A percentile compares a stretch with the other conserved stretches of the same genome.
These are phyloP conservation scores for Notodonta dromedarius DNA, from an alignment of 2,888 invertebrate species.

Conservation along the genomic window DNA sequence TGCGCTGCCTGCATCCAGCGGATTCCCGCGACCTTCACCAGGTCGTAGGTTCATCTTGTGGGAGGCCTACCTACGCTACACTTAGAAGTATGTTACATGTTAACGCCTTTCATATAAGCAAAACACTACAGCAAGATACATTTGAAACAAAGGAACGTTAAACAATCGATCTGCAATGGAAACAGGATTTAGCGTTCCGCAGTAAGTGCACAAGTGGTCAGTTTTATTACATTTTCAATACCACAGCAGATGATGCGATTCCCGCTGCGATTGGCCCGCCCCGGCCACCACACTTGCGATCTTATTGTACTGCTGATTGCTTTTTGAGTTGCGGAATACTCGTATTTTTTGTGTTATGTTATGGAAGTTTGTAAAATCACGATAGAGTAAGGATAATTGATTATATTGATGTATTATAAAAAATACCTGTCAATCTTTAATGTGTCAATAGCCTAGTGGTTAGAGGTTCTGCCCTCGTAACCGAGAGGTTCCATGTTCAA, in stretches of 20 bases:
- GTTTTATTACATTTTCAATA: constrained; percentile 44
- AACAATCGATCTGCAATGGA: neutral
- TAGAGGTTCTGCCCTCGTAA: too few relatives aligned
- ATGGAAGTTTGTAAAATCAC: too few relatives aligned
- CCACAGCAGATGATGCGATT: constrained; percentile 38
- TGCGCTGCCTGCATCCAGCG: too few relatives aligned
- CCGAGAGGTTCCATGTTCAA: too few relatives aligned
- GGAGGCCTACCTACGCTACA: too few relatives aligned
- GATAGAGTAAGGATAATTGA: too few relatives aligned
- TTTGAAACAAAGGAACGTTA: constrained; percentile 1
- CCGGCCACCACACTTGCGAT: constrained; percentile 7
- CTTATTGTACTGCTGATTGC: constrained; percentile 42
- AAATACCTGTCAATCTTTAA: too few relatives aligned
- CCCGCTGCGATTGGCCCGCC: constrained; percentile 27
- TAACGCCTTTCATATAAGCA: neutral
- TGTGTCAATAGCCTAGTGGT: too few relatives aligned
- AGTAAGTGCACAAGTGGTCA: constrained; percentile 8
- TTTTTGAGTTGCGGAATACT: constrained; percentile 37
- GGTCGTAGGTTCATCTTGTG: too few relatives aligned
- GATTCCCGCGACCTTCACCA: too few relatives aligned
- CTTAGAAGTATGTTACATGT: too few relatives aligned
- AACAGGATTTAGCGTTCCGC: constrained; percentile 2
- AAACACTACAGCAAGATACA: neutral
- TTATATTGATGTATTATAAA: too few relatives aligned
- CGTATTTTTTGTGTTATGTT: constrained; percentile 14